Conservation (phyloP, 2,888 invertebrate genomes). For the Pristionchus entomophagus region DNA sequence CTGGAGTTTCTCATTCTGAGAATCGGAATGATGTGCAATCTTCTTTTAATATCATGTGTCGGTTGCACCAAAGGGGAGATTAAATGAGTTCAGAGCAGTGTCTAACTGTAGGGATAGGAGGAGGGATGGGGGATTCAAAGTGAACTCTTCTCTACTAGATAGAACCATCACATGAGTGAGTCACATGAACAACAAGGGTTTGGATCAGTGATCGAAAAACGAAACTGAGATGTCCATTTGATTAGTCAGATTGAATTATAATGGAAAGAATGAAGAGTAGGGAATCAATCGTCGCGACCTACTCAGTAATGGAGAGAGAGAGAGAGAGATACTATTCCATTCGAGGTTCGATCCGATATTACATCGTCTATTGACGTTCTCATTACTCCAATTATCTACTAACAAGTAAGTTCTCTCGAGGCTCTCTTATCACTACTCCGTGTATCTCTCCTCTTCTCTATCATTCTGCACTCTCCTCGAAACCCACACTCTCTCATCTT, state of each 20-base stretch:
- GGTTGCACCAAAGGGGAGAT: background rate
- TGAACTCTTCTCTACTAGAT: background rate
- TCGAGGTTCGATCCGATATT: constrained; percentile 37
- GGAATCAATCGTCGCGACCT: background rate
- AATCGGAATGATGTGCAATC: no score
- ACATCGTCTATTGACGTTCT: constrained; percentile 25
- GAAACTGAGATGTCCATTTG: no score
- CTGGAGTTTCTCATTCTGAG: no score
- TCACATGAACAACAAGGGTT: background rate
- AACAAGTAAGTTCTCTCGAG: constrained; percentile 14
- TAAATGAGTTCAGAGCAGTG: background rate
- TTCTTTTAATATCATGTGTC: no score
- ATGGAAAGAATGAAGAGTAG: background rate
- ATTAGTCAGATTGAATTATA: background rate
- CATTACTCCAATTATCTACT: constrained; percentile 12
- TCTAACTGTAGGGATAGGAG: background rate
- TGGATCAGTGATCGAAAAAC: background rate
- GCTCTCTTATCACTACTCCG: background rate
- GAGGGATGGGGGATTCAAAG: background rate
- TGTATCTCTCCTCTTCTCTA: background rate
- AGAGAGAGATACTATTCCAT: background rate
- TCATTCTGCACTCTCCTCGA: background rate
- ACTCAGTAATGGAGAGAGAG: background rate
- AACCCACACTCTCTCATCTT: background rate
- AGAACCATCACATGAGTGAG: constrained; percentile 13